Conservation (phyloP, 2,113 vertebrate genomes). For the Oreochromis niloticus region DNA sequence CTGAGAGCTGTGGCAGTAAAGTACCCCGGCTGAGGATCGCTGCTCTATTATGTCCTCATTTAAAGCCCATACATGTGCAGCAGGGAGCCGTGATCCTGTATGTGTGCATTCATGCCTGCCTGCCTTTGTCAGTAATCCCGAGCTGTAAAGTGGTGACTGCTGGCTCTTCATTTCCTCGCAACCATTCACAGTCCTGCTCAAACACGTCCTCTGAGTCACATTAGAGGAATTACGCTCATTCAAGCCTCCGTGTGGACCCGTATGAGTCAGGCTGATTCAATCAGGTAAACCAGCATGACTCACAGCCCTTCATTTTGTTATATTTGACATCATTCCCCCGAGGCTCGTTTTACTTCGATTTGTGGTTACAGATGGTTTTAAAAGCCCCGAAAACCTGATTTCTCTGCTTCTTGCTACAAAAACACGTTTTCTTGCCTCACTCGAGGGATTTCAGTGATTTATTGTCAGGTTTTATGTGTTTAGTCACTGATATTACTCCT, state of each 20-base stretch:
- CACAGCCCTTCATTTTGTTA: background rate
- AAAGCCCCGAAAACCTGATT: background rate
- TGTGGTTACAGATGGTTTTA: background rate
- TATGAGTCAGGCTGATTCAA: background rate
- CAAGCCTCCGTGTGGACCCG: background rate
- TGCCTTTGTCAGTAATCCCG: background rate
- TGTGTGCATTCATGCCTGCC: background rate
- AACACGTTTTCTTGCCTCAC: background rate
- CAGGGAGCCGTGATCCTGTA: background rate
- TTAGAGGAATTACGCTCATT: background rate
- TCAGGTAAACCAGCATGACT: background rate
- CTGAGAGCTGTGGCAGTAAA: background rate
- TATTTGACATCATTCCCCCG: background rate
- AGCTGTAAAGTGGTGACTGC: background rate
- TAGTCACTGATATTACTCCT: background rate
- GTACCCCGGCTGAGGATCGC: background rate
- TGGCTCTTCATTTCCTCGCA: background rate
- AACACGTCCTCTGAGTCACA: conserved; percentile 25
- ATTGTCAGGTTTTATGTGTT: accelerated
- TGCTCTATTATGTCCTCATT: background rate
- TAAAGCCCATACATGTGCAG: background rate
- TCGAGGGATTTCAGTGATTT: background rate
- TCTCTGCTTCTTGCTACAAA: background rate
- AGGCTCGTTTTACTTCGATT: background rate
- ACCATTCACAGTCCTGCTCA: background rate